Evolutionary conservation across 2,113 vertebrate species (phyloP).

Genomic region (Elgaria multicarinata): DNA sequence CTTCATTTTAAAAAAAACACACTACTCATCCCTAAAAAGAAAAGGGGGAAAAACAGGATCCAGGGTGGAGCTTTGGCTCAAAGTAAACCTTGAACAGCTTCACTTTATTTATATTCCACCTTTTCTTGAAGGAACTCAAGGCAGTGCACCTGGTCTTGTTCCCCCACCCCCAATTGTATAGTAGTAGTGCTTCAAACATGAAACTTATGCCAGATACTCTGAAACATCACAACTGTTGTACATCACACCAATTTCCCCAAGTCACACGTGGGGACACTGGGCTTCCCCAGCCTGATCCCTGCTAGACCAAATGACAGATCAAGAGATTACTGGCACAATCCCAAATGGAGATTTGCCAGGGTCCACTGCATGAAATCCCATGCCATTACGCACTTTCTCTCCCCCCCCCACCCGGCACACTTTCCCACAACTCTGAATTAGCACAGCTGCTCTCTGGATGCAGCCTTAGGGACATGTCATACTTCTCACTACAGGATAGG

Average conservation of each 20-base stretch:
- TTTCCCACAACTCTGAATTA: not conserved
- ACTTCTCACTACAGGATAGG: not conserved
- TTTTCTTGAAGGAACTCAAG: not conserved
- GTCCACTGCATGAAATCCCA: not conserved
- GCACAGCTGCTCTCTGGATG: not conserved
- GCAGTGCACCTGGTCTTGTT: not conserved
- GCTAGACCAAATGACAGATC: not conserved
- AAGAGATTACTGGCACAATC: not conserved
- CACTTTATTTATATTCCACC: not conserved
- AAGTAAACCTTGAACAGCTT: not conserved
- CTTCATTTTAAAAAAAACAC: too few relatives aligned
- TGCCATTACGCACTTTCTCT: not conserved
- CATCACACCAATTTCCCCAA: not conserved
- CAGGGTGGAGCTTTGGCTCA: not conserved
- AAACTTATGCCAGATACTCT: too few relatives aligned
- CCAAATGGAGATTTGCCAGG: not conserved
- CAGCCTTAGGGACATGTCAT: not conserved
- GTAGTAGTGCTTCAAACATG: not conserved
- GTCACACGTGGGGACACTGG: not conserved
- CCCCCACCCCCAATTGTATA: not conserved
- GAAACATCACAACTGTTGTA: not conserved
- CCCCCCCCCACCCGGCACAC: not conserved
- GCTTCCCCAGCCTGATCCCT: not conserved
- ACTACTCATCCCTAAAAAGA: not conserved
- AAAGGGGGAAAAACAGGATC: not conserved